These are phyloP conservation scores for Rhegmatorhina hoffmannsi DNA, from an alignment of 2,113 vertebrate species.

Conservation along the genomic window DNA sequence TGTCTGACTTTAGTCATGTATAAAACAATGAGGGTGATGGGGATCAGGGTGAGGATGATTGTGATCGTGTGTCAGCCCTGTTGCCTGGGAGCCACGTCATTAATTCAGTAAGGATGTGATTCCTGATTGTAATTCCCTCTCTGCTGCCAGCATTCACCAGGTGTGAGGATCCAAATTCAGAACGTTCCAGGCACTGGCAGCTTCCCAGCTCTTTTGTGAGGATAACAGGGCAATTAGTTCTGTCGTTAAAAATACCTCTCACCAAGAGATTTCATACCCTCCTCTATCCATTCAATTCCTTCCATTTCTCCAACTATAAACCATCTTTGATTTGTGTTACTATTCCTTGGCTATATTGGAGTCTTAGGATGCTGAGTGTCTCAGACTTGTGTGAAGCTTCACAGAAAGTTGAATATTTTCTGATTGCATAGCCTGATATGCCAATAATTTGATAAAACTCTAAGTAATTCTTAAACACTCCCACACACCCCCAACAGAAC, in stretches of 20 bases:
- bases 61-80: neutral
- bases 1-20: neutral
- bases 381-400: neutral
- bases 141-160: neutral
- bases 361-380: neutral
- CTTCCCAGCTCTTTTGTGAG: neutral
- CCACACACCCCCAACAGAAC: fast-evolving
- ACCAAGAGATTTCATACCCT: neutral
- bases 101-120: neutral
- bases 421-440: neutral
- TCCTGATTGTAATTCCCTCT: neutral
- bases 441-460: neutral
- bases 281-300: neutral
- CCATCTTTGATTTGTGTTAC: neutral
- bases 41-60: neutral
- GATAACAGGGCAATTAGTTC: neutral
- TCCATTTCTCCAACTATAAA: neutral
- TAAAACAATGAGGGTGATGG: neutral
- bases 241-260: neutral
- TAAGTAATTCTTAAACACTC: neutral
- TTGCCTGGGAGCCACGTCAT: neutral
- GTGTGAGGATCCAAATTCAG: neutral
- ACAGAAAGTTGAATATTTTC: neutral
- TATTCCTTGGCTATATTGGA: neutral
- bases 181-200: neutral